Percentiles rank a stretch among this genome's conserved stretches.
These are phyloP conservation scores for Gavia stellata DNA, from an alignment of 2,113 vertebrate species.

Conservation along the genomic window DNA sequence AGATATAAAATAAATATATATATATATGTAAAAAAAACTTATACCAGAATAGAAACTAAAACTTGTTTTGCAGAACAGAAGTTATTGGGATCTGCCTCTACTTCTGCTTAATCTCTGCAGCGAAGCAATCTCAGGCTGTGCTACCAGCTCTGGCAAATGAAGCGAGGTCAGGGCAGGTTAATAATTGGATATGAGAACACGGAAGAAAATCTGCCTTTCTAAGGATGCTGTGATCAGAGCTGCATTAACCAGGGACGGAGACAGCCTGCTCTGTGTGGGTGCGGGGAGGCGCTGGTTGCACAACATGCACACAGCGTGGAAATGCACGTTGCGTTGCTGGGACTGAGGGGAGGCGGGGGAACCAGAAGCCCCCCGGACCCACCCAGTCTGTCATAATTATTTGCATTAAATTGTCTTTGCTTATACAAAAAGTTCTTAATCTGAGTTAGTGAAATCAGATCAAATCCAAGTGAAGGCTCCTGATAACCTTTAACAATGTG, in stretches of 20 bases:
- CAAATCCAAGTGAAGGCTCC: not conserved
- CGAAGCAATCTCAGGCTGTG: not conserved
- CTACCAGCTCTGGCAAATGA: not conserved
- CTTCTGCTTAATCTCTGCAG: not conserved
- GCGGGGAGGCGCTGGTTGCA: not conserved
- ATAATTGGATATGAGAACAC: not conserved
- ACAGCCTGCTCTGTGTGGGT: not conserved
- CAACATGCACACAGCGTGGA: not conserved
- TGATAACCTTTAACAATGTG: not conserved
- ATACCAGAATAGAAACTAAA: not conserved
- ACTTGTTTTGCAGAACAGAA: not conserved
- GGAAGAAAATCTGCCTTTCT: conserved; percentile 8
- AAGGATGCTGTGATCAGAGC: not conserved
- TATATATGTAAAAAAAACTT: not conserved
- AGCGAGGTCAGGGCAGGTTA: not conserved
- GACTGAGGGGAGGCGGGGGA: fast-evolving
- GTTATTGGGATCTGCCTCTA: not conserved
- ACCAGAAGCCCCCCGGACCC: not conserved
- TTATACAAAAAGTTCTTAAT: not conserved
- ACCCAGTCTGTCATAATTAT: not conserved
- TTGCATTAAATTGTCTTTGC: not conserved
- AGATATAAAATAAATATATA: not conserved
- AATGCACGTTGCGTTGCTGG: not conserved
- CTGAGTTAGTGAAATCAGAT: not conserved
- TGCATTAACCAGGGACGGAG: not conserved